Conservation (phyloP, 2,113 vertebrate species). For the Hylia prasina region DNA sequence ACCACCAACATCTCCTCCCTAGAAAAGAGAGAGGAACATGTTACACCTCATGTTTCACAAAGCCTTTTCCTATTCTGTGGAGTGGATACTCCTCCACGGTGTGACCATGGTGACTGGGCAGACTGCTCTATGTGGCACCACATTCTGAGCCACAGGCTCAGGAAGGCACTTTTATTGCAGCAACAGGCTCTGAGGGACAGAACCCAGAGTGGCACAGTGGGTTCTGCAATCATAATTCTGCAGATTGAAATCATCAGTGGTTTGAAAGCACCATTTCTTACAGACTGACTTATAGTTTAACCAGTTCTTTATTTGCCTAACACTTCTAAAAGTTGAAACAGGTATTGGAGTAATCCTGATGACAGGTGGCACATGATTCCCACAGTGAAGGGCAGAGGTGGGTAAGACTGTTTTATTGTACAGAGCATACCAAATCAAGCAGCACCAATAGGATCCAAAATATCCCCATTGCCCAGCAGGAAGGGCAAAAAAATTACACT, state of each 20-base stretch:
- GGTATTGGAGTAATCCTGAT: not conserved
- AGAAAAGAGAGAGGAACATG: constrained; percentile 14
- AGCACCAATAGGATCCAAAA: not conserved
- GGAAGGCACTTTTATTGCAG: not conserved
- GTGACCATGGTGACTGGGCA: not conserved
- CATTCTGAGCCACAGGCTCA: not conserved
- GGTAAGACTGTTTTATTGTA: not conserved
- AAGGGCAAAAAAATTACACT: not conserved
- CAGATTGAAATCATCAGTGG: not conserved
- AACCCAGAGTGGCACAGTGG: not conserved
- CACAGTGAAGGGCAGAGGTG: not conserved
- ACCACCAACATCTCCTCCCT: constrained; percentile 52
- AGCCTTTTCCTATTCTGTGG: not conserved
- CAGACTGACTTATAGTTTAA: not conserved
- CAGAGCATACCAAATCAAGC: not conserved
- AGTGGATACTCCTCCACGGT: not conserved
- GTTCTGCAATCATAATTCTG: not conserved
- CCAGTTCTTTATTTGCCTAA: not conserved
- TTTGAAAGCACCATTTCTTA: not conserved
- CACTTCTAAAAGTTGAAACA: not conserved
- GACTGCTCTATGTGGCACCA: not conserved
- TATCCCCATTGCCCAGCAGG: not conserved
- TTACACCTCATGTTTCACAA: not conserved
- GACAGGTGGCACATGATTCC: rapidly evolving
- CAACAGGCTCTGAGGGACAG: not conserved